Base-by-base conservation (phyloP, 2,888 invertebrate species). In the Antheraea assamensis region DNA sequence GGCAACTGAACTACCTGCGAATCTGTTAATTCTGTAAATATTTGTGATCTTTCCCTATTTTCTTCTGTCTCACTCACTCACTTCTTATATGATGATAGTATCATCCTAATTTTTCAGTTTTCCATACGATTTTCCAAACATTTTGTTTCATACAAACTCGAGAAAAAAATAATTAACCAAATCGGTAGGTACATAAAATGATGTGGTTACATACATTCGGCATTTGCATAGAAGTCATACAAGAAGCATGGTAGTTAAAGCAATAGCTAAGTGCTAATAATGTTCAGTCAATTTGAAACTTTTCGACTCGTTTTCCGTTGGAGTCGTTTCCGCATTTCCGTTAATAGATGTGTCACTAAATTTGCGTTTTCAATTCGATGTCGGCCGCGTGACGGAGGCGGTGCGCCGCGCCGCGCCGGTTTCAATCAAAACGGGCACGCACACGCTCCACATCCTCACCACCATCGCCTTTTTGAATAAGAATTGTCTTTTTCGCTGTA, bases 381-480 rank as follows among this genome's bases (percentile, higher is more conserved):
- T 84, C 86, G 88, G 87, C 82, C 82, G 87, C 82, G 78, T 71
- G 76, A 71, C 84, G 81, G 78, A 70, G 75, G 58, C 66, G 61
- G 58, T 13, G 82, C 78, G 78, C 80, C 78, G 78, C 79, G 76
- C 73, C 75, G 75, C 83, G 87, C 88, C 83, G 89, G 90, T 92
- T 94, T 94, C 93, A 93, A 94, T 94, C 94, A 93, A 91, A 93
- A 90, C 88, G 85, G 87, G 92, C 93, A 94, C 94, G 93, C 94
- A 93, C 91, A 91, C 92, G 88, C 87, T 87, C 87, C 93, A 92
- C 91, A 92, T 93, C 94, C 92, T 90, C 90, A 87, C 90, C 90
- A 89, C 87, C 86, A 84, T 84, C 88, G 92, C 91, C 92, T 93
- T 93, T 93, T 92, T 91, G 93, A 93, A 94, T 94, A 94, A 93